phyloP scores from a whole-genome alignment of 1,140 invertebrate species.

The Andrena cerasifolii region DNA sequence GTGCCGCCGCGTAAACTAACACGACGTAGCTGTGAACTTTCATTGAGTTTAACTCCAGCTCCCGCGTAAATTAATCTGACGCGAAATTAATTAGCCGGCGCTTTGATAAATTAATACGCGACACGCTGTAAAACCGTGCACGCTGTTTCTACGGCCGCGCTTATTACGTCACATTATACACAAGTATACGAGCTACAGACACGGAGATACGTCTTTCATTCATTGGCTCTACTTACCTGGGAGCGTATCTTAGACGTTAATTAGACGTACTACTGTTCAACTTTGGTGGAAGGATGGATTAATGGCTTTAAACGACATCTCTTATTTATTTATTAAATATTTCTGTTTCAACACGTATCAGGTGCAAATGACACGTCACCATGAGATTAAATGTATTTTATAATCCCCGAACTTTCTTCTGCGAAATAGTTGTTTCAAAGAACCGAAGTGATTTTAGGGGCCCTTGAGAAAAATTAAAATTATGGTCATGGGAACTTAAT shows the following conservation, averaged over 20 bases:
- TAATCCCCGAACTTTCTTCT: background rate
- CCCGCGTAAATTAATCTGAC: constrained; percentile 36
- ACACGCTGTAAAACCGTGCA: constrained; percentile 20
- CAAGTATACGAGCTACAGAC: constrained; percentile 11
- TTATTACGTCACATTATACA: constrained; percentile 17
- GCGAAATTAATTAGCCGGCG: constrained; percentile 38
- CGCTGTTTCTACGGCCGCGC: background rate
- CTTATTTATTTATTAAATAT: background rate
- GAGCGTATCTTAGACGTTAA: constrained; percentile 28
- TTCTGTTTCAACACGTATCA: background rate
- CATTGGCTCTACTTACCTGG: constrained; percentile 23
- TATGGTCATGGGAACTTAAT: too few relatives aligned
- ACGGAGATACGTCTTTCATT: constrained; percentile 35
- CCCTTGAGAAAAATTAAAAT: too few relatives aligned
- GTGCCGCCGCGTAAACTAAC: too few relatives aligned
- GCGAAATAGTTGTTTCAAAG: too few relatives aligned
- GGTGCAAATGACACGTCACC: too few relatives aligned
- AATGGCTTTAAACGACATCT: background rate
- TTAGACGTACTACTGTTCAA: constrained; percentile 18
- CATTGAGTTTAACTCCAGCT: constrained; percentile 15
- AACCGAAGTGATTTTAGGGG: too few relatives aligned
- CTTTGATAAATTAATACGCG: constrained; percentile 38
- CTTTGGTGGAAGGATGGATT: background rate
- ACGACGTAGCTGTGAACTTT: background rate
- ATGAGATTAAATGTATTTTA: too few relatives aligned